Percentiles rank a stretch among this genome's conserved stretches.
phyloP scores from a whole-genome alignment of 2,888 invertebrate species.

The Eurois occulta region DNA sequence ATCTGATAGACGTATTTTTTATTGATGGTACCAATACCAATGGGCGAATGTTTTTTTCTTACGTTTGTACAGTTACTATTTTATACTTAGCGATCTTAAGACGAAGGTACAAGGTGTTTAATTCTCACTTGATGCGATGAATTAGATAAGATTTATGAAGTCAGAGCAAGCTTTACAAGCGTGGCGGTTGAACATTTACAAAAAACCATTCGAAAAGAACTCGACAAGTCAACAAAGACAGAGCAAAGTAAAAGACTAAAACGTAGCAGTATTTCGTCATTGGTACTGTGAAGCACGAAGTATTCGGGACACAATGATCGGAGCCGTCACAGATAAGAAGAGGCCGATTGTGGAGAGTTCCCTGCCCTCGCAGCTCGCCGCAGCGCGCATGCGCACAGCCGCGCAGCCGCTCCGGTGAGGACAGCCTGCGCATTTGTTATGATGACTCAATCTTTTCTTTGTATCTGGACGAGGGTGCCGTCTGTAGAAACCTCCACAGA shows the following conservation, averaged over 20 bases:
- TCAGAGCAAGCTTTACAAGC: slow-evolving; percentile 84
- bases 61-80: slow-evolving; percentile 72
- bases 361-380: slow-evolving; percentile 73
- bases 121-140: slow-evolving; percentile 81
- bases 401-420: slow-evolving; percentile 65
- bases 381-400: slow-evolving; percentile 38
- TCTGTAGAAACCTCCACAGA: slow-evolving; percentile 74
- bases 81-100: slow-evolving; percentile 70
- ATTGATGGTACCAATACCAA: slow-evolving; percentile 59
- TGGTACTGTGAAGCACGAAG: slow-evolving; percentile 83
- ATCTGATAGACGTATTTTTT: slow-evolving; percentile 59
- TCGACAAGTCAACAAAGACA: slow-evolving; percentile 88
- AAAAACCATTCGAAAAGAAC: slow-evolving; percentile 85
- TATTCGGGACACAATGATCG: slow-evolving; percentile 87
- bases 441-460: slow-evolving; percentile 90
- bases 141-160: slow-evolving; percentile 87
- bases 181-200: slow-evolving; percentile 82
- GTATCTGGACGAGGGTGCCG: slow-evolving; percentile 78
- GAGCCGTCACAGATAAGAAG: slow-evolving; percentile 88
- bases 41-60: slow-evolving; percentile 65
- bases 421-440: slow-evolving; percentile 88
- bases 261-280: slow-evolving; percentile 85
- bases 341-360: slow-evolving; percentile 86
- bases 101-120: slow-evolving; percentile 73
- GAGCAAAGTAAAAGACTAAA: slow-evolving; percentile 85